phyloP scores from a whole-genome alignment of 1,140 invertebrate genomes.

The Drosophila ohnishii region DNA sequence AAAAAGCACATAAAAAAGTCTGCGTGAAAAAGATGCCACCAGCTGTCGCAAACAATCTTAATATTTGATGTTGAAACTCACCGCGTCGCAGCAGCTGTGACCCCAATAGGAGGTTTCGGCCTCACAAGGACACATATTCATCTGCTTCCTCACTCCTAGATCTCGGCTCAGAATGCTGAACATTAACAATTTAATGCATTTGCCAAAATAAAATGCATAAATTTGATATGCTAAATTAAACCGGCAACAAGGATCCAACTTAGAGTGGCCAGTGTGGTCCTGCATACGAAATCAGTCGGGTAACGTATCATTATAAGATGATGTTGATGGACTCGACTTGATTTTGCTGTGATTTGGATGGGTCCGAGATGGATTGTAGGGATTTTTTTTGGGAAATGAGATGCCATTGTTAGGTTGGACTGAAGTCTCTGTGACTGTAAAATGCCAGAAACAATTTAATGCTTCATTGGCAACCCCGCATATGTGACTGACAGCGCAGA shows the following conservation, averaged over 20 bases:
- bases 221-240: conserved; percentile 59
- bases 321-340: conserved; percentile 28
- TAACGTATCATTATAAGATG: conserved; percentile 41
- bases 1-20: conserved; percentile 35
- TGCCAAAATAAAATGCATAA: conserved; percentile 60
- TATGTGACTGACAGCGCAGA: conserved; percentile 51
- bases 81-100: conserved; percentile 56
- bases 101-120: conserved; percentile 12
- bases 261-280: conserved; percentile 29
- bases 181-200: conserved; percentile 64
- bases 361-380: conserved; percentile 8
- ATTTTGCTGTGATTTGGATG: conserved; percentile 32
- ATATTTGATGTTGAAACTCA: conserved; percentile 74
- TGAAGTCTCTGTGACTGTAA: conserved; percentile 49
- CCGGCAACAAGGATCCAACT: conserved; percentile 38
- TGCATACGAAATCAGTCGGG: conserved; percentile 65
- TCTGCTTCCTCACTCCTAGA: conserved; percentile 11
- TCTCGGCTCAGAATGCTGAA: conserved; percentile 16
- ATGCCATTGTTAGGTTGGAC: conserved; percentile 11
- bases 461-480: conserved; percentile 77
- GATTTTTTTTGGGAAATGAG: conserved; percentile 13
- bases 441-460: conserved; percentile 79
- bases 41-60: conserved; percentile 74
- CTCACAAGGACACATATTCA: not conserved
- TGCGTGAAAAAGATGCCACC: conserved; percentile 56